phyloP scores from a whole-genome alignment of 2,113 vertebrate species.

The Struthio camelus region DNA sequence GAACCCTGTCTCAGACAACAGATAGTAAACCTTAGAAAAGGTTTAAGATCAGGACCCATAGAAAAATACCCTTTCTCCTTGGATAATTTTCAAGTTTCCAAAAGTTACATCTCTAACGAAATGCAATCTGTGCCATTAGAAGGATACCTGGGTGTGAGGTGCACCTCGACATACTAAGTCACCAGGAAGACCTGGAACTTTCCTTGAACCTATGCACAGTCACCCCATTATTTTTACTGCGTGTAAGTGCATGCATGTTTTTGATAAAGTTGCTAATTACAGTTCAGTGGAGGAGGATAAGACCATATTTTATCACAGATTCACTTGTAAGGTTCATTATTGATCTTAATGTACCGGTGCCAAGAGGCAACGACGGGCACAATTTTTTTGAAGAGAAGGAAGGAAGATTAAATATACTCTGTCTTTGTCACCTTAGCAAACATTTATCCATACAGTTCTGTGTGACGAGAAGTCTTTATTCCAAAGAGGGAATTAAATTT shows the following conservation, averaged over 20 bases:
- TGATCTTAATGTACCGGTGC: slow-evolving; percentile 58
- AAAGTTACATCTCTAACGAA: not conserved
- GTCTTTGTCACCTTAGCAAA: slow-evolving; percentile 63
- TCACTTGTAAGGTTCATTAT: slow-evolving; percentile 39
- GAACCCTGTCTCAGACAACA: not conserved
- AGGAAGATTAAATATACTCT: slow-evolving; percentile 62
- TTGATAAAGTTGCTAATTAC: slow-evolving; percentile 44
- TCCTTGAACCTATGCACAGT: not conserved
- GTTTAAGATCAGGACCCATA: not conserved
- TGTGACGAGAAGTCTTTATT: slow-evolving; percentile 47
- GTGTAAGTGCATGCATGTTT: not conserved
- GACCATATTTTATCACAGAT: slow-evolving; percentile 33
- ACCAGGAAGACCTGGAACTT: not conserved
- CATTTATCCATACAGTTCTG: slow-evolving; percentile 38
- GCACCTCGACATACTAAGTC: not conserved
- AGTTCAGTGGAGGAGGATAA: not conserved
- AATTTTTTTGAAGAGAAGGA: slow-evolving; percentile 47
- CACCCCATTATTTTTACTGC: not conserved
- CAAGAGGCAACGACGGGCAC: slow-evolving; percentile 5
- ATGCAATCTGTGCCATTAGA: not conserved
- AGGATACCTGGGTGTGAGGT: not conserved
- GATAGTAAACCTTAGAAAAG: not conserved
- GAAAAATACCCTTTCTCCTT: not conserved
- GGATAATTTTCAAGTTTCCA: not conserved
- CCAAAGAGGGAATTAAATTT: slow-evolving; percentile 55